Evolutionary conservation across 2,888 invertebrate species (phyloP).

Genomic region (Hemicrepidius hirtus): DNA sequence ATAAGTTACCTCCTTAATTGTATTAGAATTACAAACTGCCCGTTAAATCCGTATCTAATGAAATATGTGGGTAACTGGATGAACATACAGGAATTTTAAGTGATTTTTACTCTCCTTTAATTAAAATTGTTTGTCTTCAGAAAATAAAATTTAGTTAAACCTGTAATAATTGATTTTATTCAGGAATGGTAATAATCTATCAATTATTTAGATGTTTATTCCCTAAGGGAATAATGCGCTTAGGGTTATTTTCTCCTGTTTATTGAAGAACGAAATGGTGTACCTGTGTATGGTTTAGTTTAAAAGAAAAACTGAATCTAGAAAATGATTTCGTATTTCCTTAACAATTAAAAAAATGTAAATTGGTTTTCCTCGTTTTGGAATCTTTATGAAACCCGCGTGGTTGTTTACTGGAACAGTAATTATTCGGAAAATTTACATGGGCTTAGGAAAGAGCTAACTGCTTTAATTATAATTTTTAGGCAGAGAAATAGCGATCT

Average conservation of each 20-base stretch:
- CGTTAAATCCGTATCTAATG: slow-evolving; percentile 27
- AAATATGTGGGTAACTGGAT: slow-evolving; percentile 28
- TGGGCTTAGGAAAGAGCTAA: slow-evolving; percentile 1
- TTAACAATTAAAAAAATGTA: too few relatives aligned
- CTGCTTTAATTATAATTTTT: slow-evolving; percentile 47
- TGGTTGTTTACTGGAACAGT: background rate
- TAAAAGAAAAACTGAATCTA: too few relatives aligned
- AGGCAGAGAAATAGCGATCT: slow-evolving; percentile 13
- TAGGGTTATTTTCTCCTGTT: too few relatives aligned
- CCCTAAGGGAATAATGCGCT: too few relatives aligned
- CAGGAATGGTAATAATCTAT: too few relatives aligned
- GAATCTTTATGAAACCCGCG: background rate
- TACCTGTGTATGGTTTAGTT: too few relatives aligned
- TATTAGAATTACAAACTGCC: slow-evolving; percentile 32
- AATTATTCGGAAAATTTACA: slow-evolving; percentile 19
- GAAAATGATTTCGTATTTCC: too few relatives aligned
- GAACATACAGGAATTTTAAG: slow-evolving; percentile 35
- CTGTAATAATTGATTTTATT: too few relatives aligned
- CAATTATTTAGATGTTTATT: too few relatives aligned
- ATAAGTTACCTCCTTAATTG: slow-evolving; percentile 33
- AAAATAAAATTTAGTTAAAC: background rate
- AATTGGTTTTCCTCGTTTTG: too few relatives aligned
- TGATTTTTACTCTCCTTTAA: slow-evolving; percentile 30
- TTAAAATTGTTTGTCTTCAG: slow-evolving; percentile 29
- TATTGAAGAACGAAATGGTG: too few relatives aligned